Conservation (phyloP, 2,797 vertebrate species). For the Leptatherina wallacei region DNA sequence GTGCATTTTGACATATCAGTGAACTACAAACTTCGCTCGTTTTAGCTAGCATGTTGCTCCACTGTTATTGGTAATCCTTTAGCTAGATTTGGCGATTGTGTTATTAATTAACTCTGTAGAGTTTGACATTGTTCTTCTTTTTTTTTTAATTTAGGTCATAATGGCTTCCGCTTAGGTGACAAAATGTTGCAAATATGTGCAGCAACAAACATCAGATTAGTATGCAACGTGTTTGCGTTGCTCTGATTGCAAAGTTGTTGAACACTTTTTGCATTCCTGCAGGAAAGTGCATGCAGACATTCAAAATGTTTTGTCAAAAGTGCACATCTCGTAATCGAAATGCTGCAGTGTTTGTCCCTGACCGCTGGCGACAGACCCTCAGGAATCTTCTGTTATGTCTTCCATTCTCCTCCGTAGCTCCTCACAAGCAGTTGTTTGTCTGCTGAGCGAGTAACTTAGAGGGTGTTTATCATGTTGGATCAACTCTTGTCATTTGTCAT, state of each 20-base stretch:
- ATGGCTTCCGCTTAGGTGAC: background rate
- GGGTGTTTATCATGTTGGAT: slow-evolving; percentile 44
- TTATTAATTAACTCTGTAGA: slow-evolving; percentile 6
- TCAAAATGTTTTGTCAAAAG: slow-evolving; percentile 25
- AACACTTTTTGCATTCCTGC: slow-evolving; percentile 24
- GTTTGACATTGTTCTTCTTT: background rate
- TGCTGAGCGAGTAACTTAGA: slow-evolving; percentile 32
- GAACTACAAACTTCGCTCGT: slow-evolving; percentile 57
- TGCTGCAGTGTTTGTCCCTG: slow-evolving; percentile 71
- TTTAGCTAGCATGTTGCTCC: slow-evolving; percentile 63
- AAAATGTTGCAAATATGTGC: slow-evolving; percentile 28
- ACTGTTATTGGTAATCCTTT: slow-evolving; percentile 63
- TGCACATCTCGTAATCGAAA: slow-evolving; percentile 54
- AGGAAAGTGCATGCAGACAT: slow-evolving; percentile 37
- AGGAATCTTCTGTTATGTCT: slow-evolving; percentile 84
- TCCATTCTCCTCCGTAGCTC: slow-evolving; percentile 33
- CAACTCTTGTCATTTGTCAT: slow-evolving; percentile 37
- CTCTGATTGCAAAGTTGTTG: slow-evolving; percentile 26
- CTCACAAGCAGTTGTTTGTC: slow-evolving; percentile 46
- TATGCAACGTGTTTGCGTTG: background rate
- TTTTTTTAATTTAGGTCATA: background rate
- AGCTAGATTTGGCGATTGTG: slow-evolving; percentile 32
- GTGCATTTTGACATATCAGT: slow-evolving; percentile 42
- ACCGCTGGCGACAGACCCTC: slow-evolving; percentile 65
- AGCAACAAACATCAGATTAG: slow-evolving; percentile 13